Conservation (phyloP, 2,113 vertebrate species). For the Etheostoma cragini region DNA sequence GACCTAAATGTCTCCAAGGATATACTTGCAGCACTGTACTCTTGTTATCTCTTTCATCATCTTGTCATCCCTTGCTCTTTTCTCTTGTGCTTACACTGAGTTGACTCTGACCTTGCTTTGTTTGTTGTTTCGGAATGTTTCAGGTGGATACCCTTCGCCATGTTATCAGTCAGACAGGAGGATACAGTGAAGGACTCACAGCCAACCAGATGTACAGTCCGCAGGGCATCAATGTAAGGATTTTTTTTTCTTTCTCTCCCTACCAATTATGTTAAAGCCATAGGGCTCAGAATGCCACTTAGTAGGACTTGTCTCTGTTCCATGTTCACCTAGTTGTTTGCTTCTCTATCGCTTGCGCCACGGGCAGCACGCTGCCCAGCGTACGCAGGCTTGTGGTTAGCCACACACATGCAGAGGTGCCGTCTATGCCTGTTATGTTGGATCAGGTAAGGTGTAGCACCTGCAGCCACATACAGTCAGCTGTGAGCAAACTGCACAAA, state of each 20-base stretch:
- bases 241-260: constrained; percentile 59
- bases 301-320: constrained; percentile 88
- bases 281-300: constrained; percentile 91
- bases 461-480: constrained; percentile 86
- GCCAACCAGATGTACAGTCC: constrained; percentile 99
- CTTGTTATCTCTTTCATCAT: constrained; percentile 47
- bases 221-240: constrained; percentile 99
- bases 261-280: constrained; percentile 95
- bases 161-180: constrained; percentile 99
- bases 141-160: constrained; percentile 99
- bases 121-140: constrained; percentile 84
- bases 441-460: constrained; percentile 87
- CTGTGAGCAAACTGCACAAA: constrained; percentile 75
- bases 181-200: constrained; percentile 99
- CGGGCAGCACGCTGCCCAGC: constrained; percentile 79
- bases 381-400: constrained; percentile 77
- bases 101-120: constrained; percentile 78
- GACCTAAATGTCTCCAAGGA: constrained; percentile 43
- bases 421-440: constrained; percentile 88
- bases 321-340: constrained; percentile 89
- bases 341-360: constrained; percentile 84
- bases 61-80: constrained; percentile 55
- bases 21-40: constrained; percentile 18
- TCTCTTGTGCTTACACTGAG: constrained; percentile 33
- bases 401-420: constrained; percentile 76